Percentiles rank a stretch among this genome's conserved stretches.
Evolutionary conservation across 2,113 vertebrate genomes (phyloP).

Genomic region (Edolisoma coerulescens): DNA sequence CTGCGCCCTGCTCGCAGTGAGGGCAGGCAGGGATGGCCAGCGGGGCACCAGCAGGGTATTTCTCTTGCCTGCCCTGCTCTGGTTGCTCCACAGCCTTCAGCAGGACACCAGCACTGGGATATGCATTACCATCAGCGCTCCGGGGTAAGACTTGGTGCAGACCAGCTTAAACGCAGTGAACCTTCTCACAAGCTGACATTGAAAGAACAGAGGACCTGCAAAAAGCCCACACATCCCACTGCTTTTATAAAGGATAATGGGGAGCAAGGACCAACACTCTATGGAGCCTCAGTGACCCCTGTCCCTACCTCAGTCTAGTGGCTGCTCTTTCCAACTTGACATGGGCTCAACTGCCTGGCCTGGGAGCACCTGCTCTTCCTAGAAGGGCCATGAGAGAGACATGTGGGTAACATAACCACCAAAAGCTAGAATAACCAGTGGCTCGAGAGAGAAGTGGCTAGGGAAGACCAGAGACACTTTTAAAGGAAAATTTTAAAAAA

Average conservation of each 20-base stretch:
- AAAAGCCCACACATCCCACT: neutral
- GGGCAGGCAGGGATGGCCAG: neutral
- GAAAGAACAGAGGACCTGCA: neutral
- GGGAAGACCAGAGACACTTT: neutral
- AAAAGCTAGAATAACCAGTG: neutral
- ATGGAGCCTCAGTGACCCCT: neutral
- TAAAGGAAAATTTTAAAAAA: neutral
- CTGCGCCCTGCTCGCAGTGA: neutral
- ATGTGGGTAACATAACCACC: neutral
- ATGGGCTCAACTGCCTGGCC: neutral
- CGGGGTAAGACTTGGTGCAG: neutral
- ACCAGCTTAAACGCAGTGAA: neutral
- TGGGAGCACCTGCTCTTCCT: neutral
- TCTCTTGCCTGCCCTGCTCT: neutral
- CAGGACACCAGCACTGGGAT: neutral
- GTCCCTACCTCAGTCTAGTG: neutral
- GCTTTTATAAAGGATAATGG: neutral
- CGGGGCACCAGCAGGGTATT: rapidly evolving
- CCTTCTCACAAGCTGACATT: too few relatives aligned
- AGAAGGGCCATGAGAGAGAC: neutral
- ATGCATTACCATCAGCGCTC: neutral
- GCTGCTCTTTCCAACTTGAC: neutral
- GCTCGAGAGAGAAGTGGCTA: neutral
- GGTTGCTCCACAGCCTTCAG: neutral
- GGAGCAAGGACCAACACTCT: neutral